Evolutionary conservation across 30 jellyfish, hydroid and myxozoan genomes (phyloP), one percentile per base, ranked within the genome.

Genomic region (Hydractinia symbiolongicarpus): DNA sequence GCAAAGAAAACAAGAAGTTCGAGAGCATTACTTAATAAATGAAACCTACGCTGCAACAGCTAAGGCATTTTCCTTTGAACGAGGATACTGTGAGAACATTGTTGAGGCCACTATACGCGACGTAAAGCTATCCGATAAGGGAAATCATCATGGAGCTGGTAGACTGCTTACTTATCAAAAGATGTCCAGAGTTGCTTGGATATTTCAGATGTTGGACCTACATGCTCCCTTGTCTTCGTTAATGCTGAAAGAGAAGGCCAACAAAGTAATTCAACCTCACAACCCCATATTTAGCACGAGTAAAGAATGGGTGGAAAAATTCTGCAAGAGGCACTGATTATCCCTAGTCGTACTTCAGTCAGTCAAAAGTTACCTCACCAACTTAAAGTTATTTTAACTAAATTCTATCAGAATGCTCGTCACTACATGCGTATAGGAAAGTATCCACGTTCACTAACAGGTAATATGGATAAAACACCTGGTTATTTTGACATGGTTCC

Each of bases 71-170:
- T 20, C 13, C 21, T 50, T 73, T 76, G 50, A 73, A 9, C 77
- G 50, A 52, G 20, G 77, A 11, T 14, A 11, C 11, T 9, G 20
- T 21, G 14, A 76, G 20, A 50, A 21, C 76, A 73, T 67, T 11
- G 78, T 73, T 50, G 50, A 73, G 82, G 11, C 82, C 76, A 50
- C 78, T 67, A 73, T 20, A 67, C 78, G 78, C 53, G 78, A 67
- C 53, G 78, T 21, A 67, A 67, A 67, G 53, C 78, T 67, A 67
- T 9, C 78, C 19, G 78, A 67, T 9, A 73, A 73, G 21, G 76
- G 77, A 11, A 73, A 73, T 21, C 76, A 52, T 20, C 82, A 76
- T 14, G 82, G 82, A 9, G 82, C 77, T 9, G 77, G 77, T 9
- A 13, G 77, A 67, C 13, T 8, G 19, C 14, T 20, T 9, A 67